Base-by-base conservation (phyloP, 1,140 invertebrate genomes). In the Aphis gossypii region DNA sequence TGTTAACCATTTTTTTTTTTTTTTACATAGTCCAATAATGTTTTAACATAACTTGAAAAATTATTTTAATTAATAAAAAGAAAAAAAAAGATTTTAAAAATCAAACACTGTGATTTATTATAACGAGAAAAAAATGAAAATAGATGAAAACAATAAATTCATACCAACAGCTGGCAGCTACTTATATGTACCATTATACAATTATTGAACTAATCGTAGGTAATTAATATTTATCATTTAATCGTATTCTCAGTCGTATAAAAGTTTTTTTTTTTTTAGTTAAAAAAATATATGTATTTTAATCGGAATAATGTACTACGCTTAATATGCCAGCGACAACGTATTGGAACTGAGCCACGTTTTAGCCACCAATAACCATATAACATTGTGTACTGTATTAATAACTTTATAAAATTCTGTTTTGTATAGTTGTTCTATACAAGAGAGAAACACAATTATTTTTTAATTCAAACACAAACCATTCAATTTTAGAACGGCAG, bases 281-380 rank as follows among this genome's bases (percentile, higher is more conserved):
- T 46, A 35, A 35, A 18, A 20, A 84, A 84, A 84, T 38, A 6
- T 20, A n/a, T 48, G 30, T 2, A n/a, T 48, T 41, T 48, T 87
- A 87, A 87, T 87, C 84, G 14, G 25, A n/a, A 87, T 48, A 87
- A 87, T 87, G 84, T 87, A 30, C 84, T 46, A 20, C 21, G 25
- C 35, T 8, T 41, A 51, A 51, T 20, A 41, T 38, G 8, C 38
- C 21, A 7, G 4, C 18, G 84, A n/a, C 5, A 20, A 48, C 8
- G 25, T 48, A 18, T 87, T 87, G 84, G 44, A 48, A 5, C 5
- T 6, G 5, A 87, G 84, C 84, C 84, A 87, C 6, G 5, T n/a
- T 46, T 48, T 87, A n/a, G 30, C 25, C 3, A 48, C 44, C 84
- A n/a, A 87, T 46, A 46, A n/a, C 41, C 44, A 46, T 48, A 14